A percentile compares a stretch with the other conserved stretches of the same genome.
These are phyloP conservation scores for Parelbella ahira DNA, from an alignment of 2,888 invertebrate genomes.

Conservation along the genomic window DNA sequence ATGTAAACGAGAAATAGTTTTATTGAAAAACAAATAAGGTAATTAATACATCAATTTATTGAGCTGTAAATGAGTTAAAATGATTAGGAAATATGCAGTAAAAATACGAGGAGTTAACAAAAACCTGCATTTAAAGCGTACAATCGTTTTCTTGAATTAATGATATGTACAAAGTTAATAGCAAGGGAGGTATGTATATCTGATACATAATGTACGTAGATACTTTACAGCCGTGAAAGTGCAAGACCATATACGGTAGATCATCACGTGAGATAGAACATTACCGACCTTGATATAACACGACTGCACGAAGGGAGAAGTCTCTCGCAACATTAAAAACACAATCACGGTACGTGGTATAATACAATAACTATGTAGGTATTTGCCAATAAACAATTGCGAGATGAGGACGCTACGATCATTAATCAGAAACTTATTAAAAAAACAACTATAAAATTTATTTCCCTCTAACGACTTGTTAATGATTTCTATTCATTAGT, in stretches of 20 bases:
- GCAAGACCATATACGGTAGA: constrained; percentile 36
- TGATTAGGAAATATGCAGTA: too few relatives aligned
- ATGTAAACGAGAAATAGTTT: too few relatives aligned
- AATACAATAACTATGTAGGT: constrained; percentile 40
- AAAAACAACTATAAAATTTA: background rate
- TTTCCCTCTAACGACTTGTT: background rate
- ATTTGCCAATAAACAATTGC: constrained; percentile 41
- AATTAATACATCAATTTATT: too few relatives aligned
- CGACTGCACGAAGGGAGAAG: constrained; percentile 43
- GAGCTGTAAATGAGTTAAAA: too few relatives aligned
- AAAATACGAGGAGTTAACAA: too few relatives aligned
- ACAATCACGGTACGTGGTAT: constrained; percentile 40
- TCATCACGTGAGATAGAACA: constrained; percentile 57
- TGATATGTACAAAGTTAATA: too few relatives aligned
- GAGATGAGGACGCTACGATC: constrained; percentile 40
- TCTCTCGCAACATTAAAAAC: constrained; percentile 42
- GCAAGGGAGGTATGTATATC: constrained; percentile 14
- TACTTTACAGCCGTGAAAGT: constrained; percentile 47
- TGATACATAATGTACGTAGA: too few relatives aligned
- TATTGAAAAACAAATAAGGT: too few relatives aligned
- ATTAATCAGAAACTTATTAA: constrained; percentile 41
- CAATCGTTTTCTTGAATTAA: too few relatives aligned
- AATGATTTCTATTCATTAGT: background rate
- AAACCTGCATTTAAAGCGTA: too few relatives aligned
- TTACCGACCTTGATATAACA: constrained; percentile 50